Percentiles rank a stretch among this genome's conserved stretches.
Conservation (phyloP, 1,140 invertebrate species). For the Oscheius sp. region DNA sequence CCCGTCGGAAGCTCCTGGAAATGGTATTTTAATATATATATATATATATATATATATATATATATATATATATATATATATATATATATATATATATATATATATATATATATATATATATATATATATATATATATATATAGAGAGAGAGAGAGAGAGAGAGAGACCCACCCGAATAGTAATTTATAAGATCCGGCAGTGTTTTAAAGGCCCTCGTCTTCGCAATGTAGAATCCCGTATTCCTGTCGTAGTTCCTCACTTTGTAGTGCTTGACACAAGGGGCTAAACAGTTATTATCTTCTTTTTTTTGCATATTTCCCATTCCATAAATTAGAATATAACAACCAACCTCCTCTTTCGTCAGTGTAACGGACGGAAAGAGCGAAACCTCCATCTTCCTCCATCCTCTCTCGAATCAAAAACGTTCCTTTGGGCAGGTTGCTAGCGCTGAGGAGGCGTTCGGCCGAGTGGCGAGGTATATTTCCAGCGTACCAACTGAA, state of each 20-base stretch:
- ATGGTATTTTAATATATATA: slow-evolving; percentile 27
- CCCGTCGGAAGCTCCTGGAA: slow-evolving; percentile 71
- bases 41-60: too few species aligned
- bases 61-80: too few species aligned
- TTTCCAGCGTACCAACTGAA: slow-evolving; percentile 97
- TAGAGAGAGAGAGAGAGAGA: too few species aligned
- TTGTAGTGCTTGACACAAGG: slow-evolving; percentile 97
- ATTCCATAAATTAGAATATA: neutral
- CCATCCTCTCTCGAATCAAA: slow-evolving; percentile 85
- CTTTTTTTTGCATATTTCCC: too few species aligned
- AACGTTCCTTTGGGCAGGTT: slow-evolving; percentile 93
- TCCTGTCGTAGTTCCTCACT: slow-evolving; percentile 89
- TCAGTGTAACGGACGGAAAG: slow-evolving; percentile 94
- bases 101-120: too few species aligned
- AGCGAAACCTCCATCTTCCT: slow-evolving; percentile 76
- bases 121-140: too few species aligned
- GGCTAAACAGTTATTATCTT: too few species aligned
- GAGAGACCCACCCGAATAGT: slow-evolving; percentile 78
- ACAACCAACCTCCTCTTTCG: slow-evolving; percentile 68
- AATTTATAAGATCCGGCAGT: slow-evolving; percentile 82
- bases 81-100: too few species aligned
- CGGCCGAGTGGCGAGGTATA: slow-evolving; percentile 90
- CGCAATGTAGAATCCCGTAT: slow-evolving; percentile 81
- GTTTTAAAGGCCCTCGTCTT: slow-evolving; percentile 87
- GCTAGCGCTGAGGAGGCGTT: slow-evolving; percentile 83